These are phyloP conservation scores for Mimachlamys varia DNA, from an alignment of 2,888 invertebrate genomes.

Conservation along the genomic window DNA sequence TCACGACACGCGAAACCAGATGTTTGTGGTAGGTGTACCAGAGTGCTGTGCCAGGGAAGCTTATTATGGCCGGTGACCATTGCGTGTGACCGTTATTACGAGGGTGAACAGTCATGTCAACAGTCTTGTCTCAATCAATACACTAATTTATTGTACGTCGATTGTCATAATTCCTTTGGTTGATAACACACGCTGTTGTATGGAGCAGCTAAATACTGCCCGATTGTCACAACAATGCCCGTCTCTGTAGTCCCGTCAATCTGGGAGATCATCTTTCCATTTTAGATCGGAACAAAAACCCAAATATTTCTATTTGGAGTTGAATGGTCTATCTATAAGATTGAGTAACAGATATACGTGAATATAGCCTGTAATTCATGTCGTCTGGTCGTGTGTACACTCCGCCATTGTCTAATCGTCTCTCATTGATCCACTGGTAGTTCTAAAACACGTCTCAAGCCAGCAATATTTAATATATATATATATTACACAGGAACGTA, in stretches of 20 bases:
- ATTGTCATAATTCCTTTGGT: conserved; percentile 14
- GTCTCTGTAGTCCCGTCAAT: neutral
- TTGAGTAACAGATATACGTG: neutral
- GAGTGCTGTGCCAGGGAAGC: neutral
- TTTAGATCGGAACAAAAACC: neutral
- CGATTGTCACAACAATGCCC: neutral
- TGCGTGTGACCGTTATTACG: conserved; percentile 32
- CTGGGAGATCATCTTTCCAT: neutral
- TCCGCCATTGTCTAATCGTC: neutral
- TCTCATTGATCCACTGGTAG: neutral
- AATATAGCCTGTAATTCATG: neutral
- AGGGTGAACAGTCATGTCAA: conserved; percentile 9
- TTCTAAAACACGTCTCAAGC: neutral
- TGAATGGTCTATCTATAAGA: neutral
- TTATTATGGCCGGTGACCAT: neutral
- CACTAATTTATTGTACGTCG: neutral
- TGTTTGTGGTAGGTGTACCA: neutral
- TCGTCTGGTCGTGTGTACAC: neutral
- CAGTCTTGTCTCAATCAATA: neutral
- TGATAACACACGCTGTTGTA: neutral
- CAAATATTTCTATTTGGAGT: conserved; percentile 8
- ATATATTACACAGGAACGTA: neutral
- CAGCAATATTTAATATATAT: neutral
- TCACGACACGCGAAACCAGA: neutral
- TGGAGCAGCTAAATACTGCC: neutral